Evolutionary conservation across 2,888 invertebrate genomes (phyloP).

Genomic region (Aporophyla nigra): DNA sequence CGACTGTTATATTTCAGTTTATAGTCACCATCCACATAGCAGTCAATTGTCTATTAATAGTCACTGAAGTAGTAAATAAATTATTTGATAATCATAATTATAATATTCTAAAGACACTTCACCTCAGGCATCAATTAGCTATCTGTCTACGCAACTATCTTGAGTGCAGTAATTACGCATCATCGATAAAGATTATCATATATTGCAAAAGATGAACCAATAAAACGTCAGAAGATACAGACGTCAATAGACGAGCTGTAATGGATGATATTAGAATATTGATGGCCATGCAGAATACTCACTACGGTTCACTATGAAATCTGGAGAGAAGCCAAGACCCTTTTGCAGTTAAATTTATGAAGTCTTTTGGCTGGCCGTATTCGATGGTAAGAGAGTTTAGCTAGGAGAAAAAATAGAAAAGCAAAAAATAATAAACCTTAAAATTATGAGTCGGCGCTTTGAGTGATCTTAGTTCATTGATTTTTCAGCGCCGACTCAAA

Average conservation of each 20-base stretch:
- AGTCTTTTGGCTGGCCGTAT: constrained; percentile 33
- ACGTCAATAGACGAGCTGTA: constrained; percentile 21
- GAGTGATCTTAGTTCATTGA: too few relatives aligned
- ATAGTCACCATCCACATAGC: background rate
- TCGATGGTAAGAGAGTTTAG: background rate
- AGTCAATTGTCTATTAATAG: background rate
- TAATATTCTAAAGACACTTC: constrained; percentile 4
- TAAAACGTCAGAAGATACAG: constrained; percentile 16
- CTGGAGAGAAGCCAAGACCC: constrained; percentile 52
- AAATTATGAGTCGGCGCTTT: too few relatives aligned
- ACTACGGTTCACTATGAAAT: constrained; percentile 41
- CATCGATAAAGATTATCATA: constrained; percentile 19
- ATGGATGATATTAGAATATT: constrained; percentile 42
- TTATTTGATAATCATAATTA: constrained; percentile 3
- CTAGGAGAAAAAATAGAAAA: too few relatives aligned
- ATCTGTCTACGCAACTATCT: background rate
- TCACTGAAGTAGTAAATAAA: background rate
- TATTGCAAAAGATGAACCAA: constrained; percentile 43
- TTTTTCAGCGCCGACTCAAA: too few relatives aligned
- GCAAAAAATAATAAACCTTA: too few relatives aligned
- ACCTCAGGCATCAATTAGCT: background rate
- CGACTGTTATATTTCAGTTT: background rate
- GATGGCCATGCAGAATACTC: constrained; percentile 36
- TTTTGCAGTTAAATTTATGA: constrained; percentile 47
- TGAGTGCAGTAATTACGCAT: constrained; percentile 8